Conservation (phyloP, 2,888 invertebrate genomes). For the Ceriagrion tenellum region DNA sequence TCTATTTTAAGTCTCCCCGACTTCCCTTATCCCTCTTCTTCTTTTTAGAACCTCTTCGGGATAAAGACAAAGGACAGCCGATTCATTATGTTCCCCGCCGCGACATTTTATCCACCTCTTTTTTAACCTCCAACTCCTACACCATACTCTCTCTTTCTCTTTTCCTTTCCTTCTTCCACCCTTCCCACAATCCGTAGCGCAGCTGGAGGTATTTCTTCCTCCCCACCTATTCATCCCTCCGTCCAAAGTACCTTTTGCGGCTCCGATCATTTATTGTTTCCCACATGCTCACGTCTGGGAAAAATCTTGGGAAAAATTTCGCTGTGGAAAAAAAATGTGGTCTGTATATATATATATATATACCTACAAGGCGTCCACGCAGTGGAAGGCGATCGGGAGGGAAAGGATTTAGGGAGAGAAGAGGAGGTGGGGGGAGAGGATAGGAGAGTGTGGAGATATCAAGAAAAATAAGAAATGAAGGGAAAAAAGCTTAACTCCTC, state of each 20-base stretch:
- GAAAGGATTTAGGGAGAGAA: background rate
- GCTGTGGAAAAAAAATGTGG: background rate
- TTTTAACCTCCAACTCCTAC: background rate
- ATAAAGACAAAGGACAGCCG: slow-evolving; percentile 48
- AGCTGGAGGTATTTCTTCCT: slow-evolving; percentile 35
- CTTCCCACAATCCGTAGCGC: background rate
- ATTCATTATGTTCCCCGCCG: slow-evolving; percentile 46
- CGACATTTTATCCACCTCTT: slow-evolving; percentile 30
- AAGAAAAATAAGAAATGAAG: no score
- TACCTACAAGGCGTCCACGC: no score
- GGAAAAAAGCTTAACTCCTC: background rate
- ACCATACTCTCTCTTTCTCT: background rate
- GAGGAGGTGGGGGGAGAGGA: background rate
- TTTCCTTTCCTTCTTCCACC: background rate
- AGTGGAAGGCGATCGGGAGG: no score
- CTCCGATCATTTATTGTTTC: slow-evolving; percentile 35
- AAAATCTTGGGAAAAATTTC: slow-evolving; percentile 17
- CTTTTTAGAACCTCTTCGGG: slow-evolving; percentile 29
- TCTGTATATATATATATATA: no score
- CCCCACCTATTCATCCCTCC: background rate
- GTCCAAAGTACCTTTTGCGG: background rate
- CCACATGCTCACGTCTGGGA: background rate
- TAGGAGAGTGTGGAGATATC: background rate
- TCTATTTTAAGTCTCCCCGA: slow-evolving; percentile 12
- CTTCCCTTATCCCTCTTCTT: background rate